Percentiles rank a stretch among this genome's conserved stretches.
Evolutionary conservation across 2,888 invertebrate genomes (phyloP).

Genomic region (Blastobasis lacticolella): DNA sequence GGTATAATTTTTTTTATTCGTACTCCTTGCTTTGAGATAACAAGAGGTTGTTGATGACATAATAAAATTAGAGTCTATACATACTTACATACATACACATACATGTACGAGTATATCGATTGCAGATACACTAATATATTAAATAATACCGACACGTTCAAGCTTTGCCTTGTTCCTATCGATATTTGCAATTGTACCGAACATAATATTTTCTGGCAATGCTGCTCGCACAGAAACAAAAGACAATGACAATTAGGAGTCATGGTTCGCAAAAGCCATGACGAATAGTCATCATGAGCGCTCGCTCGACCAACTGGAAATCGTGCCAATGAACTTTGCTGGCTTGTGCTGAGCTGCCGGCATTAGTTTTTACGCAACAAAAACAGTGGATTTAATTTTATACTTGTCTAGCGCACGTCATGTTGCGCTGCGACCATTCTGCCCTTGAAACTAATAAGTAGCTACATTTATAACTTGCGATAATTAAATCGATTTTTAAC

Average conservation of each 20-base stretch:
- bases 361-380: slow-evolving; percentile 41
- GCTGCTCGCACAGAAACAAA: slow-evolving; percentile 20
- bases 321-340: slow-evolving; percentile 64
- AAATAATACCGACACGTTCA: too few species aligned
- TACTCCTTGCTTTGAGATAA: neutral
- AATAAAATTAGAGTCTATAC: too few species aligned
- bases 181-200: too few species aligned
- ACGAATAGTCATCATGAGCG: slow-evolving; percentile 27
- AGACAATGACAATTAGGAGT: slow-evolving; percentile 36
- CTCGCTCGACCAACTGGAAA: slow-evolving; percentile 32
- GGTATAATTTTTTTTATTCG: slow-evolving; percentile 13
- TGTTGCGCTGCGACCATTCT: neutral
- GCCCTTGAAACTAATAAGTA: slow-evolving; percentile 1
- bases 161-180: too few species aligned
- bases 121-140: too few species aligned
- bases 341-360: slow-evolving; percentile 39
- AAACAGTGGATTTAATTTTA: slow-evolving; percentile 14
- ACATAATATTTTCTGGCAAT: neutral
- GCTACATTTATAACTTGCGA: neutral
- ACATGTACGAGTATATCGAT: too few species aligned
- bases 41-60: too few species aligned
- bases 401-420: slow-evolving; percentile 1
- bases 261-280: slow-evolving; percentile 44
- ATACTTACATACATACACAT: too few species aligned
- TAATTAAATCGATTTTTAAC: too few species aligned